phyloP scores from a whole-genome alignment of 2,797 vertebrate species.

The Psittacula echo region DNA sequence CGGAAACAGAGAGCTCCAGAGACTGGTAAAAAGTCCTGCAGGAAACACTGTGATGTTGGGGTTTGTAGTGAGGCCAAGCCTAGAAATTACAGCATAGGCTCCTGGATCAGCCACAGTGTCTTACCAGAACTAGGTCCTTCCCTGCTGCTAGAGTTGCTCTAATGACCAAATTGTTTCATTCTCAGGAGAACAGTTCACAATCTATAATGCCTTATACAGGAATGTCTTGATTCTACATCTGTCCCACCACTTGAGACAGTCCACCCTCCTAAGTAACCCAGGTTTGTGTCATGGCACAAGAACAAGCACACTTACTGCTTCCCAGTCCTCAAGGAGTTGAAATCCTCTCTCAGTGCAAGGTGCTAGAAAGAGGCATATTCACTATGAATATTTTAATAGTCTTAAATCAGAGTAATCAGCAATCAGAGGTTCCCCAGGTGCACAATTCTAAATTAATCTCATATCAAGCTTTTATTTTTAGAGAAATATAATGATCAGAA shows the following conservation, averaged over 20 bases:
- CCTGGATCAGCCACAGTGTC: neutral
- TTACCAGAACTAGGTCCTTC: neutral
- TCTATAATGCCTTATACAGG: neutral
- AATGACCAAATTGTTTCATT: neutral
- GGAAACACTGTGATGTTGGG: neutral
- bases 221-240: neutral
- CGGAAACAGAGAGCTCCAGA: neutral
- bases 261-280: neutral
- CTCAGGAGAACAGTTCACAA: neutral
- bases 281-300: neutral
- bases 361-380: neutral
- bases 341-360: neutral
- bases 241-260: neutral
- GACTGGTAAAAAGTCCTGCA: neutral
- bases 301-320: neutral
- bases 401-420: neutral
- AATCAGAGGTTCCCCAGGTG: slow-evolving; percentile 57
- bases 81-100: neutral
- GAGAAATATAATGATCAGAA: slow-evolving; percentile 37
- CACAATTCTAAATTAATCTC: slow-evolving; percentile 40
- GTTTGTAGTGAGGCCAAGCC: neutral
- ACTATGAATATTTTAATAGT: slow-evolving; percentile 8
- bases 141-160: neutral
- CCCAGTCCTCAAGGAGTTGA: neutral
- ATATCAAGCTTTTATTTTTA: slow-evolving; percentile 56